Evolutionary conservation across 2,797 vertebrate species (phyloP), one percentile per base, ranked within the genome.

Genomic region (Arnoldichthys spilopterus): DNA sequence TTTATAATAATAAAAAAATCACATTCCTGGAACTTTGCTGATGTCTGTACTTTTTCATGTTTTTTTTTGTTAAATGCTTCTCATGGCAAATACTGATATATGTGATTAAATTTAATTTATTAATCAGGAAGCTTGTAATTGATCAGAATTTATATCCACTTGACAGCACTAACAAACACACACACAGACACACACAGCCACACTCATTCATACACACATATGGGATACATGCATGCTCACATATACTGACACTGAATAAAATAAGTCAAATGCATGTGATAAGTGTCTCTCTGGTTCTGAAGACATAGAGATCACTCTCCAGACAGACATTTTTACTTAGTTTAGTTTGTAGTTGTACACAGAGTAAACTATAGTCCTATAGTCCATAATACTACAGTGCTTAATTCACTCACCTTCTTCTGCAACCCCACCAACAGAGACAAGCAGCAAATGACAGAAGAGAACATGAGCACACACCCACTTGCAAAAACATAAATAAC

Each of bases 401-500:
- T 24, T 54, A 22, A 54, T 24, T 24, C n/a, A 54, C 3, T 54
- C 8, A 22, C n/a, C n/a, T 20, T 18, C 9, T n/a, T 1, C 51
- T 8, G 6, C 3, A 51, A 18, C 49, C 20, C 18, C 18, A 51
- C 0, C n/a, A 9, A 9, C 53, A 54, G 53, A 11, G 53, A 54
- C 9, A 12, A 40, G 37, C 37, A 40, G 37, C 37, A 40, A 40
- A 40, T 40, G 1, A 40, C 37, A 40, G 37, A 1, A n/a, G 20
- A 53, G 49, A 54, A n/a, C 20, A 54, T 18, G 22, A 6, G 24
- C 53, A 54, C 20, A 22, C 26, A 32, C 70, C 64, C 26, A 72
- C 3, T 28, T 22, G 26, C 20, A 45, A 67, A 76, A 59, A 77
- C 51, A 74, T 51, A 69, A 78, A 78, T 82, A 70, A 75, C 51